A percentile compares a stretch with the other conserved stretches of the same genome.
phyloP scores from a whole-genome alignment of 1,140 invertebrate genomes.

The Papilio polyxenes region DNA sequence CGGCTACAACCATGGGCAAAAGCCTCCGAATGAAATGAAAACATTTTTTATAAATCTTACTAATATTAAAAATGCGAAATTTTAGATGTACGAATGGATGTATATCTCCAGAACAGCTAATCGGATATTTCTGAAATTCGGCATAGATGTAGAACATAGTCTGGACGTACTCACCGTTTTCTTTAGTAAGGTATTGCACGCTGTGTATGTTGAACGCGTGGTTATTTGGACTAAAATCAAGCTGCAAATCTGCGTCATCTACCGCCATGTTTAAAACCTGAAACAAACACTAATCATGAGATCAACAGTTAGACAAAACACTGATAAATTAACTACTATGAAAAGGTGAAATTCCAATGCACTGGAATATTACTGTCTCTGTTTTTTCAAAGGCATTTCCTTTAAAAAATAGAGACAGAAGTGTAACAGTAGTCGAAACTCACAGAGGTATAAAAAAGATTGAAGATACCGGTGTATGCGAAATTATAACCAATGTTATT shows the following conservation, averaged over 20 bases:
- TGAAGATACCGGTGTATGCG: neutral
- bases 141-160: no score
- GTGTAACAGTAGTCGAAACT: neutral
- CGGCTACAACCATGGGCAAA: no score
- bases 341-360: neutral
- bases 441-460: neutral
- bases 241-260: conserved; percentile 90
- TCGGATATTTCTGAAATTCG: no score
- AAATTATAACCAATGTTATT: neutral
- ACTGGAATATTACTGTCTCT: no score
- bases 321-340: neutral
- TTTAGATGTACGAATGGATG: no score
- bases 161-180: conserved; percentile 81
- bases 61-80: no score
- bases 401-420: no score
- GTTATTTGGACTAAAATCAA: conserved; percentile 93
- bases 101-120: no score
- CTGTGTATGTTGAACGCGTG: conserved; percentile 92
- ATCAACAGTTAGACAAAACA: neutral
- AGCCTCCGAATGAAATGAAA: no score
- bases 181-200: conserved; percentile 92
- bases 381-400: no score
- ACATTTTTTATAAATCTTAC: no score
- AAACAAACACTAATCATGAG: conserved; percentile 41
- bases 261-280: conserved; percentile 95